Evolutionary conservation across 2,113 vertebrate species (phyloP).

Genomic region (Microcebus griseorufus): DNA sequence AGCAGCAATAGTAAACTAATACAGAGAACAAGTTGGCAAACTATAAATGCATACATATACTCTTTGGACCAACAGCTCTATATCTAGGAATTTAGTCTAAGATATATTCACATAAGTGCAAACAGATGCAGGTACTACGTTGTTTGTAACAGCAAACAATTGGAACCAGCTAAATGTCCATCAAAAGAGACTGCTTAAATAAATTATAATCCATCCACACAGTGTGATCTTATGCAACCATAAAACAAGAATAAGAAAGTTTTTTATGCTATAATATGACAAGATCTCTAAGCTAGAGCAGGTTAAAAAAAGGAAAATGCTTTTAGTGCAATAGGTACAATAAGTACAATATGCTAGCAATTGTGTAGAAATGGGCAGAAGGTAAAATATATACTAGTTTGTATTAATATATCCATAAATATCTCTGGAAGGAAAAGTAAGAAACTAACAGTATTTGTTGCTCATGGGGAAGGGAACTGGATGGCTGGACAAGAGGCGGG

Average conservation of each 20-base stretch:
- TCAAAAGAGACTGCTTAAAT: background rate
- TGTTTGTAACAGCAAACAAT: background rate
- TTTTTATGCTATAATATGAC: background rate
- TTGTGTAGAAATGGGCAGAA: background rate
- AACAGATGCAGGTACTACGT: background rate
- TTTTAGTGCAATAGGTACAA: background rate
- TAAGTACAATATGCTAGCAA: background rate
- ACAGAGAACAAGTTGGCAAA: background rate
- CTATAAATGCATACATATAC: background rate
- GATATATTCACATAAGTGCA: background rate
- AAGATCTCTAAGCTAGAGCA: background rate
- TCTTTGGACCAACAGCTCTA: background rate
- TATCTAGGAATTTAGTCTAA: background rate
- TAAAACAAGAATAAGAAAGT: background rate
- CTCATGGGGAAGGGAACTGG: background rate
- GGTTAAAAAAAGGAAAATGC: background rate
- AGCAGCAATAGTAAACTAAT: background rate
- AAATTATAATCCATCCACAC: background rate
- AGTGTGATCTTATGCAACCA: background rate
- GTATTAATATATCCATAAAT: background rate
- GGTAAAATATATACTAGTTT: background rate
- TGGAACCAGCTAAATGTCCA: background rate
- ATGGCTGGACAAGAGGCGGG: background rate
- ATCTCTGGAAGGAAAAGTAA: constrained; percentile 17
- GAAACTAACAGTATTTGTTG: background rate